phyloP scores from a whole-genome alignment of 2,797 vertebrate species.

The Sitta carolinensis region DNA sequence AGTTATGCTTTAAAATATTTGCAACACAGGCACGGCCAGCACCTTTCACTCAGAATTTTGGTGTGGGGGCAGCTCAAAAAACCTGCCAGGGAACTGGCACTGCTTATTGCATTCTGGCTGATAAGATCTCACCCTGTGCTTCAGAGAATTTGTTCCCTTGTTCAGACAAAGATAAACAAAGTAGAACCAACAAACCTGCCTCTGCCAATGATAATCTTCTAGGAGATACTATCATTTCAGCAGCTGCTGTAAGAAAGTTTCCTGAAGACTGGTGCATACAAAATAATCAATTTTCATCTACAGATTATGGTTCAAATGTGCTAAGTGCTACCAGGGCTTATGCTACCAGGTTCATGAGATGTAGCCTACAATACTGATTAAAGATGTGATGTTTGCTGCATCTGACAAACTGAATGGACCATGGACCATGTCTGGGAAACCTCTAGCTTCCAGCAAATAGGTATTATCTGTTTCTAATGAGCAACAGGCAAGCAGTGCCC shows the following conservation, averaged over 20 bases:
- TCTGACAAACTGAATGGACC: neutral
- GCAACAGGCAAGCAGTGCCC: neutral
- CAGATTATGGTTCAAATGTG: neutral
- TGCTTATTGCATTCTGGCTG: neutral
- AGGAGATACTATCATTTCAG: conserved; percentile 2
- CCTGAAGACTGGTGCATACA: neutral
- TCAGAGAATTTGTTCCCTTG: neutral
- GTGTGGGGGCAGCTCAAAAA: neutral
- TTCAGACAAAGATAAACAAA: conserved; percentile 22
- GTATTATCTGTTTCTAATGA: conserved; percentile 2
- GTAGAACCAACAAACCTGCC: neutral
- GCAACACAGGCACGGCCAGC: neutral
- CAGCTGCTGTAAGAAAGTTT: neutral
- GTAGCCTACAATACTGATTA: neutral
- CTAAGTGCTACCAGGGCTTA: neutral
- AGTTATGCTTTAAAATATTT: conserved; percentile 4
- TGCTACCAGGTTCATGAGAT: neutral
- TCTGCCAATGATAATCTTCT: neutral
- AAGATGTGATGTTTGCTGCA: neutral
- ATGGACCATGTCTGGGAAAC: neutral
- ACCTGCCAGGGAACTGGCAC: neutral
- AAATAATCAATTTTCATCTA: conserved; percentile 21
- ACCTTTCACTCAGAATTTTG: neutral
- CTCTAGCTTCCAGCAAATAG: neutral
- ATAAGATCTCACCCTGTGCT: conserved; percentile 12